A percentile compares a stretch with the other conserved stretches of the same genome.
These are phyloP conservation scores for Apodemia zela DNA, from an alignment of 2,888 invertebrate species.

Conservation along the genomic window DNA sequence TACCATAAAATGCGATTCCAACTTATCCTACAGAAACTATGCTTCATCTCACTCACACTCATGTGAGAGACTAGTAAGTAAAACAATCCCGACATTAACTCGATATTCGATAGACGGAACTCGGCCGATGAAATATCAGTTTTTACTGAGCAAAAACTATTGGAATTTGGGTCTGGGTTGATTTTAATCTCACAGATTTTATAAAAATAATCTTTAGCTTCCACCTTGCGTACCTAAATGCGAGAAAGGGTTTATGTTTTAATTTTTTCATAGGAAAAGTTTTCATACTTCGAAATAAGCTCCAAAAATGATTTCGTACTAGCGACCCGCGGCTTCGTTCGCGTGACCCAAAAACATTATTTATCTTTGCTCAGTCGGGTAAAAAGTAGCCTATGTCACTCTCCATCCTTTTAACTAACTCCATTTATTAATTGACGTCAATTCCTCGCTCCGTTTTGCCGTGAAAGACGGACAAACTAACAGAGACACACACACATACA, in stretches of 20 bases:
- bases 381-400: too few relatives aligned
- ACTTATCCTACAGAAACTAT: conserved; percentile 66
- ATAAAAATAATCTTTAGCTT: not conserved
- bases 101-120: conserved; percentile 69
- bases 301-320: too few relatives aligned
- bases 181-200: conserved; percentile 51
- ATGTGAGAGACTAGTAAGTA: conserved; percentile 39
- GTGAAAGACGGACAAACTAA: too few relatives aligned
- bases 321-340: too few relatives aligned
- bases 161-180: conserved; percentile 61
- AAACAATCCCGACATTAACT: conserved; percentile 76
- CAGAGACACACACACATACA: too few relatives aligned
- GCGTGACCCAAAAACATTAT: too few relatives aligned
- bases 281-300: too few relatives aligned
- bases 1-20: conserved; percentile 78
- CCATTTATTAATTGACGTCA: too few relatives aligned
- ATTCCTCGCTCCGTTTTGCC: too few relatives aligned
- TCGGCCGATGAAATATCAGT: conserved; percentile 74
- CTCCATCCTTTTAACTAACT: too few relatives aligned
- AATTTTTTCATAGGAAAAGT: not conserved
- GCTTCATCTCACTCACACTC: conserved; percentile 56
- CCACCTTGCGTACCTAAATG: conserved; percentile 3
- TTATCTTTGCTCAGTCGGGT: too few relatives aligned
- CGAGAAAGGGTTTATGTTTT: not conserved
- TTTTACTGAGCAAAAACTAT: conserved; percentile 78